Evolutionary conservation across 2,888 invertebrate genomes (phyloP).

Genomic region (Acrocyrtus sp.): DNA sequence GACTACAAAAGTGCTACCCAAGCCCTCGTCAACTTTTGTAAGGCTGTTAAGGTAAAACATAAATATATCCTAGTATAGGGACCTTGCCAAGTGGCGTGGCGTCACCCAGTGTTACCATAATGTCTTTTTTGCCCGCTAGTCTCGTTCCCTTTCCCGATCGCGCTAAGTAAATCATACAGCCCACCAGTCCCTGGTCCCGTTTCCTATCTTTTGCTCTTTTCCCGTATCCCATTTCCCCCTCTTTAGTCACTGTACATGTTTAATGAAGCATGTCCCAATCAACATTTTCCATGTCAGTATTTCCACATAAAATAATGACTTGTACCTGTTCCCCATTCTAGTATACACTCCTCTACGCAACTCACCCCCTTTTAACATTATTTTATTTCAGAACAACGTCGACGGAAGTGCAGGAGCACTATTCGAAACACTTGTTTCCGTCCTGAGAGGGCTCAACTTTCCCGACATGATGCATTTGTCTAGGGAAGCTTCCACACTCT

Average conservation of each 20-base stretch:
- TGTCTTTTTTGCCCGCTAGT: neutral
- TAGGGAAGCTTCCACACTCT: conserved; percentile 57
- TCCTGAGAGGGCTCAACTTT: conserved; percentile 54
- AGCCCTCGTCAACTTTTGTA: conserved; percentile 60
- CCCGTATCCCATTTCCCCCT: conserved; percentile 1
- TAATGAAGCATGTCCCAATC: conserved; percentile 28
- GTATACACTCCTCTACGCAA: no score
- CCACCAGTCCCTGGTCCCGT: no score
- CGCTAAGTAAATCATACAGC: no score
- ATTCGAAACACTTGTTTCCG: conserved; percentile 55
- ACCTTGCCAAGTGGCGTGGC: no score
- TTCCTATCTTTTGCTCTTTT: neutral
- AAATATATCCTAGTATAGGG: neutral
- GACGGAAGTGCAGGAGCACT: conserved; percentile 53
- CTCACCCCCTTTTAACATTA: conserved; percentile 10
- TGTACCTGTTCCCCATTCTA: no score
- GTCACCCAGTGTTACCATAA: neutral
- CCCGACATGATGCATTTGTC: conserved; percentile 58
- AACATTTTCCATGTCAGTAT: neutral
- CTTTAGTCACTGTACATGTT: neutral
- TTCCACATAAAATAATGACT: neutral
- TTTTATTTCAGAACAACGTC: conserved; percentile 53
- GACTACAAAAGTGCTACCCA: conserved; percentile 57
- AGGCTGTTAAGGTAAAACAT: conserved; percentile 62
- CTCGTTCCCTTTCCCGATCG: neutral